Evolutionary conservation across 2,113 vertebrate species (phyloP).

Genomic region (Poicephalus gulielmi): DNA sequence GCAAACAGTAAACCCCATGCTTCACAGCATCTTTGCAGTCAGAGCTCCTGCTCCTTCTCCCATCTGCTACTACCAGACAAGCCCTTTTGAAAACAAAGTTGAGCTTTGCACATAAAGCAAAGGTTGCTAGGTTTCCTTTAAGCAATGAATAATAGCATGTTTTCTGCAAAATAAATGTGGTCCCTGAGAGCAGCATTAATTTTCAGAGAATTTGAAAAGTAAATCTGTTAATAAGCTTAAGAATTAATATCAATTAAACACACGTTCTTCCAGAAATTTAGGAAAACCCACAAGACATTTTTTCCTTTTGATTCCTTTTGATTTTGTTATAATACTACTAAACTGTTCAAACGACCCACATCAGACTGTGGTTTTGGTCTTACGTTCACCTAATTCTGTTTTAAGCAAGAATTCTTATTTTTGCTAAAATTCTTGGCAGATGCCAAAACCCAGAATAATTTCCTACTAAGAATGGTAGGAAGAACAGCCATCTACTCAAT

Average conservation of each 20-base stretch:
- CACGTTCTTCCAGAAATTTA: slow-evolving; percentile 3
- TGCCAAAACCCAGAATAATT: neutral
- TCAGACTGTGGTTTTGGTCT: neutral
- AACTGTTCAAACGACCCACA: neutral
- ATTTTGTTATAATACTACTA: neutral
- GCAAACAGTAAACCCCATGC: neutral
- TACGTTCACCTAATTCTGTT: neutral
- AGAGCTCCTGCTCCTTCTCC: neutral
- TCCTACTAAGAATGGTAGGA: neutral
- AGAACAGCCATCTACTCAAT: neutral
- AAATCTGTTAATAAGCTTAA: slow-evolving; percentile 53
- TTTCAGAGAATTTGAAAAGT: slow-evolving; percentile 52
- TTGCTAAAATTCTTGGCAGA: neutral
- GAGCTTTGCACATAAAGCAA: slow-evolving; percentile 14
- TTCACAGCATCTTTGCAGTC: neutral
- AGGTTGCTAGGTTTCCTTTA: slow-evolving; percentile 60
- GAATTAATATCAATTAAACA: slow-evolving; percentile 35
- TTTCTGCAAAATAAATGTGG: slow-evolving; percentile 26
- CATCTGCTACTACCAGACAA: neutral
- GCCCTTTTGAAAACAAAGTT: neutral
- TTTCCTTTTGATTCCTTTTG: neutral
- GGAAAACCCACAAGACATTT: neutral
- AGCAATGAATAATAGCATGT: slow-evolving; percentile 33
- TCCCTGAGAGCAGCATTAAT: slow-evolving; percentile 27
- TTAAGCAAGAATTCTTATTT: neutral